Conservation (phyloP, 2,797 vertebrate species). For the Bovichtus diacanthus region DNA sequence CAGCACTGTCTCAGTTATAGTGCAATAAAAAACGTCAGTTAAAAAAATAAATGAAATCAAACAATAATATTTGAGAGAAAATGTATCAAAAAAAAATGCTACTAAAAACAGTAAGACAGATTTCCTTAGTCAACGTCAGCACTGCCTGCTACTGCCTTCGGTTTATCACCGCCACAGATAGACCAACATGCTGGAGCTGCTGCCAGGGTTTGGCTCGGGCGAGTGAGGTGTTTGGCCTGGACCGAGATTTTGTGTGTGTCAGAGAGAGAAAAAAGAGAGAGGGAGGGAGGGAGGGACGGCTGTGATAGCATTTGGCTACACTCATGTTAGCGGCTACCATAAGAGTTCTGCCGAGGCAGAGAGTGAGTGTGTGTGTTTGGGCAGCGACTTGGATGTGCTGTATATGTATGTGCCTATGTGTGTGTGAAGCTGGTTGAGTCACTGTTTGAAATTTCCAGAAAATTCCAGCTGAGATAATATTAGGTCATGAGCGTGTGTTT, state of each 20-base stretch:
- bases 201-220: conserved; percentile 73
- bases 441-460: conserved; percentile 79
- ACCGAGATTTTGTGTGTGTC: conserved; percentile 44
- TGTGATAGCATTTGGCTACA: conserved; percentile 69
- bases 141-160: conserved; percentile 41
- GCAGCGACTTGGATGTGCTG: conserved; percentile 35
- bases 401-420: conserved; percentile 3
- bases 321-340: conserved; percentile 38
- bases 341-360: conserved; percentile 52
- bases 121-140: conserved; percentile 18
- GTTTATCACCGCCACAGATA: conserved; percentile 63
- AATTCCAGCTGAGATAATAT: conserved; percentile 83
- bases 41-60: neutral
- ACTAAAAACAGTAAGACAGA: conserved; percentile 15
- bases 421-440: conserved; percentile 57
- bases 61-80: neutral
- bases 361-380: conserved; percentile 56
- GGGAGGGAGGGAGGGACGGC: conserved; percentile 36
- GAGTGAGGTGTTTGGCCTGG: conserved; percentile 73
- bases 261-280: conserved; percentile 12
- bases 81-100: conserved; percentile 9
- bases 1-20: neutral
- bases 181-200: conserved; percentile 61
- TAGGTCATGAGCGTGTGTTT: conserved; percentile 78
- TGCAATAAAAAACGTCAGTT: neutral